Conservation (phyloP, 2,797 vertebrate species). For the Rachycentron canadum region DNA sequence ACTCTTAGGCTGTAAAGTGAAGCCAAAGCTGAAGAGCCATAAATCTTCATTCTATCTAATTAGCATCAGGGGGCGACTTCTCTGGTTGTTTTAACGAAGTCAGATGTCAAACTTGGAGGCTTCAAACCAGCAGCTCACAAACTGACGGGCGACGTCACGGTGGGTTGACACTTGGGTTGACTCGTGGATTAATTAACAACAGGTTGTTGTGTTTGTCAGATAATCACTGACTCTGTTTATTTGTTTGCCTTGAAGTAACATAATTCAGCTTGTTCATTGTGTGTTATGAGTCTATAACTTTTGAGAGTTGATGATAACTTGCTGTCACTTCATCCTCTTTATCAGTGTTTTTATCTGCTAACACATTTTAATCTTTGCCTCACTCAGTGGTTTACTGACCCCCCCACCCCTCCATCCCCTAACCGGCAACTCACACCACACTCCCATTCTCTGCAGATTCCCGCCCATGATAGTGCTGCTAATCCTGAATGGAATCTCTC, state of each 20-base stretch:
- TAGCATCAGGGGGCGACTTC: no score
- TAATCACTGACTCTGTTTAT: no score
- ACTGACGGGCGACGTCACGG: no score
- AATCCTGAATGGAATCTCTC: slow-evolving; percentile 75
- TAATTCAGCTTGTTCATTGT: neutral
- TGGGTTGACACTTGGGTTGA: no score
- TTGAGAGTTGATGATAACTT: neutral
- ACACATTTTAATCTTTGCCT: slow-evolving; percentile 38
- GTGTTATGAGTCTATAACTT: neutral
- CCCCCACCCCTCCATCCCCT: neutral
- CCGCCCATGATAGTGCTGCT: slow-evolving; percentile 70
- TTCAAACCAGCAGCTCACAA: no score
- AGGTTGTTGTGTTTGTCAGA: no score
- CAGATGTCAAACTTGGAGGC: no score
- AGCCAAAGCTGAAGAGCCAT: no score
- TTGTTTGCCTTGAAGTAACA: neutral
- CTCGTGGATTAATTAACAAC: no score
- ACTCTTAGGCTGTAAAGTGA: no score
- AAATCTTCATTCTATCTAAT: no score
- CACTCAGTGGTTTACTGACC: neutral
- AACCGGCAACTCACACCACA: slow-evolving; percentile 27
- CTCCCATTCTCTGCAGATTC: slow-evolving; percentile 60
- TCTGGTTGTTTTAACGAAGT: no score
- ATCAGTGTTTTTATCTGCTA: slow-evolving; percentile 21
- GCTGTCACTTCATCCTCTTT: neutral